These are phyloP conservation scores for Palythoa grandis DNA, from an alignment of 92 coral and sea anemone genomes.

Conservation along the genomic window DNA sequence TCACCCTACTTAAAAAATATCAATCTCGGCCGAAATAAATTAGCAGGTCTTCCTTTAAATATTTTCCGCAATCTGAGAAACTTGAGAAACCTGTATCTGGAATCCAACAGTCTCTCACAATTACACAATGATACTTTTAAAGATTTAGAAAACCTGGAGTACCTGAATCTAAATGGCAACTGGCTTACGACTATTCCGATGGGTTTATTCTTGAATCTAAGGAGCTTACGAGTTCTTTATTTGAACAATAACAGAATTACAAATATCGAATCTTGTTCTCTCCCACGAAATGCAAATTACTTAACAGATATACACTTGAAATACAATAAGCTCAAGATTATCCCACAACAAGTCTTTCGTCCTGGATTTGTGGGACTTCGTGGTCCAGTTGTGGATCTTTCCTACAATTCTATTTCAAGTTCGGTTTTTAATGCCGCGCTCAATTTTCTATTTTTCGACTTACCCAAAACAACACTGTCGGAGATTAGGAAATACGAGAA, in stretches of 20 bases:
- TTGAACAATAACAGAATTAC: slow-evolving; percentile 61
- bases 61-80: slow-evolving; percentile 1
- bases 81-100: slow-evolving; percentile 39
- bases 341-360: slow-evolving; percentile 47
- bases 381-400: slow-evolving; percentile 1
- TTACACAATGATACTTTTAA: slow-evolving; percentile 52
- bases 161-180: slow-evolving; percentile 65
- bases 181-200: slow-evolving; percentile 38
- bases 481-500: background rate
- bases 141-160: slow-evolving; percentile 47
- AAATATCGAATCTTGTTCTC: slow-evolving; percentile 46
- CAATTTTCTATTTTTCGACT: background rate
- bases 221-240: slow-evolving; percentile 47
- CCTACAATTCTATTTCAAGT: slow-evolving; percentile 10
- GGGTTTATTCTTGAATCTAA: slow-evolving; percentile 49
- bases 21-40: background rate
- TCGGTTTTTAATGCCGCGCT: background rate
- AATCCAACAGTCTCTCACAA: slow-evolving; percentile 57
- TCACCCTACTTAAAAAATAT: background rate
- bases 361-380: slow-evolving; percentile 3
- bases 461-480: background rate
- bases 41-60: background rate
- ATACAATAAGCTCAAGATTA: slow-evolving; percentile 46
- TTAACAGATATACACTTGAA: slow-evolving; percentile 34
- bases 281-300: slow-evolving; percentile 62